These are phyloP conservation scores for Coturnix japonica DNA, from an alignment of 2,113 vertebrate genomes.

Conservation along the genomic window DNA sequence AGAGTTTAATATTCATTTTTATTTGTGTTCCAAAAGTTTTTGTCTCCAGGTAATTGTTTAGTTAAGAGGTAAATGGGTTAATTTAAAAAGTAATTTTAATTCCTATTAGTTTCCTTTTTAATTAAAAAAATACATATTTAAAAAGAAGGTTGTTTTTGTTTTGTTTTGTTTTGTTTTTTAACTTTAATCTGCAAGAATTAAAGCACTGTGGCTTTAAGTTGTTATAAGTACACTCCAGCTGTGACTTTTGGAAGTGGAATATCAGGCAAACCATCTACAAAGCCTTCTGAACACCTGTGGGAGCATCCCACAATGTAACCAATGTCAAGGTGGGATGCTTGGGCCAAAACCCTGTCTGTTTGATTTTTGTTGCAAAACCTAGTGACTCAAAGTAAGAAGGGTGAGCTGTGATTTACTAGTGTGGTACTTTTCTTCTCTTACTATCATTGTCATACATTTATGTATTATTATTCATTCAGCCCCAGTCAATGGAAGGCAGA, in stretches of 20 bases:
- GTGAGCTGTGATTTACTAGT: not conserved
- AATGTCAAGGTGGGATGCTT: not conserved
- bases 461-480: not conserved
- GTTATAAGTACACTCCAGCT: not conserved
- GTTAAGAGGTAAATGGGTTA: constrained; percentile 8
- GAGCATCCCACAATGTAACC: not conserved
- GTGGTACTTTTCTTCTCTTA: not conserved
- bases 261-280: not conserved
- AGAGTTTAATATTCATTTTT: constrained; percentile 35
- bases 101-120: not conserved
- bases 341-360: accelerated
- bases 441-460: not conserved
- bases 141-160: not conserved
- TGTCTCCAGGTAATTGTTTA: constrained; percentile 15
- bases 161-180: too few relatives aligned
- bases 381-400: not conserved
- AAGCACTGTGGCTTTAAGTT: not conserved
- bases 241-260: not conserved
- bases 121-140: not conserved
- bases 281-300: not conserved
- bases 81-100: not conserved
- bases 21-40: not conserved
- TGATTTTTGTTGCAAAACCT: not conserved
- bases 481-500: not conserved
- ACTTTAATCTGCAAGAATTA: not conserved